Conservation (phyloP, 2,888 invertebrate genomes). For the Liposcelis brunnea region DNA sequence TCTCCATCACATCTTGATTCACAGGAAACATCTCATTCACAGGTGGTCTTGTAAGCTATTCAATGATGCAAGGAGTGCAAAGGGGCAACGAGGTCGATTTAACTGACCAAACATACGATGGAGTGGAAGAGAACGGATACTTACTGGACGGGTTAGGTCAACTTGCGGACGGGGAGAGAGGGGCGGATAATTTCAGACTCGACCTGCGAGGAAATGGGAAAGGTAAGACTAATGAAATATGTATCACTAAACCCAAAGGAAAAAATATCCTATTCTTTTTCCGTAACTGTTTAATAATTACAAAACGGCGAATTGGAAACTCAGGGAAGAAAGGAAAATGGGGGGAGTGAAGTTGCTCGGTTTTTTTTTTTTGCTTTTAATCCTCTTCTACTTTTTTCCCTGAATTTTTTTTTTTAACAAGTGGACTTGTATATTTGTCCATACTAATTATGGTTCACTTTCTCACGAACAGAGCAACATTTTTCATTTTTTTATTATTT, state of each 20-base stretch:
- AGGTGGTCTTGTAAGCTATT: conserved; percentile 66
- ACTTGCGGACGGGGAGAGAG: conserved; percentile 57
- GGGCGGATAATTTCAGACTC: conserved; percentile 53
- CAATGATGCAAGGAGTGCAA: conserved; percentile 54
- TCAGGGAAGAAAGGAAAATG: not conserved
- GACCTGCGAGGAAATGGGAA: conserved; percentile 47
- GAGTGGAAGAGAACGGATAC: conserved; percentile 41
- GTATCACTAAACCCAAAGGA: conserved; percentile 2
- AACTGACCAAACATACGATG: conserved; percentile 59
- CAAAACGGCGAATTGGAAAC: too few species aligned
- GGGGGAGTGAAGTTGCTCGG: conserved; percentile 9
- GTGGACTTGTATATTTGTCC: conserved; percentile 9
- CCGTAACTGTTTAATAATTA: too few species aligned
- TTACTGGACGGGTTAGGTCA: conserved; percentile 59
- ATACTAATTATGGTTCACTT: too few species aligned
- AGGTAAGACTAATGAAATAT: conserved; percentile 30
- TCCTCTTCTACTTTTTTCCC: conserved; percentile 9
- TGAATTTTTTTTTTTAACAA: conserved; percentile 11
- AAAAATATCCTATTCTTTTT: too few species aligned
- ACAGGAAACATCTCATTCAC: conserved; percentile 20
- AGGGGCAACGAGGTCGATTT: conserved; percentile 53
- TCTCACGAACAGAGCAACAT: too few species aligned
- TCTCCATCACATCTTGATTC: too few species aligned
- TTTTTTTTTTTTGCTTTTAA: conserved; percentile 8
- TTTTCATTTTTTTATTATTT: too few species aligned